Base-by-base conservation (phyloP, 2,113 vertebrate species). In the Falcunculus frontatus region DNA sequence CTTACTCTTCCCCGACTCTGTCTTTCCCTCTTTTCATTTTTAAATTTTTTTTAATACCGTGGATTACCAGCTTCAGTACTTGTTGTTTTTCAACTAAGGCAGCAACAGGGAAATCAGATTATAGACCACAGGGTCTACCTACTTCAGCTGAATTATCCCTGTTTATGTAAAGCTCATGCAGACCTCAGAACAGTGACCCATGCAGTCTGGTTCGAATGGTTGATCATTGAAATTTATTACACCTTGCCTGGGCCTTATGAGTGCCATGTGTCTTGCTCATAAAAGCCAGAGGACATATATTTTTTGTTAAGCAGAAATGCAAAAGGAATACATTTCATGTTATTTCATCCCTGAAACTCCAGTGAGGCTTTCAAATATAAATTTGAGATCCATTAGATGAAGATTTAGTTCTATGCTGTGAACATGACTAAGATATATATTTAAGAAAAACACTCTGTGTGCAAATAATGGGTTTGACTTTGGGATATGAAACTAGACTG, bases 181-280 rank as follows among this genome's bases (percentile, higher is more conserved):
- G 50, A 30, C 26, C 47, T n/a, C 21, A 75, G 57, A 50, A 59
- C 44, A 44, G 5, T 50, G 39, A 30, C 44, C 21, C 39, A 33
- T 0, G 1, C 23, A 29, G 29, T 32, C 13, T 80, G 16, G 9
- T 37, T 64, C 0, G 1, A 87, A 42, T 19, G 6, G 9, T 10
- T 60, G 27, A 16, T 56, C 65, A 46, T 46, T 76, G 35, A 55
- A 80, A 68, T 11, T 64, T 81, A 55, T 14, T 53, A 15, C 5
- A 52, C 18, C 15, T 81, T 63, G 3, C 5, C 10, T 10, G 16
- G 33, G 23, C 8, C 10, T 63, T 68, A 5, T 9, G 68, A 68
- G 7, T 64, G 11, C 11, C 7, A 8, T 18, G 15, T 25, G 29
- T 50, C 44, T 68, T 77, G 25, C 5, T 8, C 8, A 21, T 21